phyloP scores from a whole-genome alignment of 1,140 invertebrate genomes.

The Plodia interpunctella region DNA sequence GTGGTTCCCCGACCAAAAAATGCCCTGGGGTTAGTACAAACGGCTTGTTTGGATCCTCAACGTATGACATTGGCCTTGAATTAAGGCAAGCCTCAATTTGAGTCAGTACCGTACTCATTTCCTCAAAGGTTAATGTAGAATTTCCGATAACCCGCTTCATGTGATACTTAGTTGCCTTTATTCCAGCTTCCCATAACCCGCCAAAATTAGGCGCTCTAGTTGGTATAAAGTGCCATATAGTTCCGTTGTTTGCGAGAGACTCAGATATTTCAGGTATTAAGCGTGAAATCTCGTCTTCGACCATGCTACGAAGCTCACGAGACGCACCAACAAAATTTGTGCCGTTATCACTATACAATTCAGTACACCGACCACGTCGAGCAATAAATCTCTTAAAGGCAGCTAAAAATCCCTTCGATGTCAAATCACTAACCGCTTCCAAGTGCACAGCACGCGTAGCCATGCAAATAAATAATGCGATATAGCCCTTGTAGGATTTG shows the following conservation, averaged over 20 bases:
- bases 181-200: conserved; percentile 3
- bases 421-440: no score
- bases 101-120: conserved; percentile 5
- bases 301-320: background rate
- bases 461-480: no score
- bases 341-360: no score
- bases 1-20: conserved; percentile 14
- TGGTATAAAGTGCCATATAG: conserved; percentile 10
- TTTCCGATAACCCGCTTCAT: conserved; percentile 10
- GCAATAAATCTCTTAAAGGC: no score
- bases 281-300: background rate
- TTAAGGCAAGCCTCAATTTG: conserved; percentile 10
- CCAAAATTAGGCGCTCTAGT: conserved; percentile 7
- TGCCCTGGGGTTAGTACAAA: conserved; percentile 13
- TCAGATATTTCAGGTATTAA: background rate
- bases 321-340: conserved; percentile 5
- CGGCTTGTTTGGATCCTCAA: background rate
- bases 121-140: conserved; percentile 3
- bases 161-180: conserved; percentile 8
- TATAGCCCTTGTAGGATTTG: no score
- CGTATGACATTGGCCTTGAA: background rate
- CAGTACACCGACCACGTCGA: no score
- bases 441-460: no score
- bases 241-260: conserved; percentile 4
- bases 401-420: no score